Evolutionary conservation across 2,797 vertebrate genomes (phyloP).

Genomic region (Lerista edwardsae): DNA sequence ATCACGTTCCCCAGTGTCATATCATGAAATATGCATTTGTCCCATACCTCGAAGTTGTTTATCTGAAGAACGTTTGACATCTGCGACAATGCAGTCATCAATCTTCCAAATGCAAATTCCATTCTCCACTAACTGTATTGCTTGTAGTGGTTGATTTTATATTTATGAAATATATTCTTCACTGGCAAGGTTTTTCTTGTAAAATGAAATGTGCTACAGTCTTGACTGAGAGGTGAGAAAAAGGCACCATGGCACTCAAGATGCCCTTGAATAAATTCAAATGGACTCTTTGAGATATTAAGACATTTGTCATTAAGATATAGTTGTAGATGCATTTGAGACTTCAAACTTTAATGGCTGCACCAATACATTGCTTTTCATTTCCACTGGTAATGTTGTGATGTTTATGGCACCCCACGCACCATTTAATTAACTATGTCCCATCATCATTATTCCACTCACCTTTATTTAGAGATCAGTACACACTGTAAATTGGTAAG

Average conservation of each 20-base stretch:
- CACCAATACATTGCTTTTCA: constrained; percentile 49
- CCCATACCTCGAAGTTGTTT: constrained; percentile 21
- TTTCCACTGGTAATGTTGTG: constrained; percentile 48
- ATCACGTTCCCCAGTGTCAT: constrained; percentile 12
- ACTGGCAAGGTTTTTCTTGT: constrained; percentile 13
- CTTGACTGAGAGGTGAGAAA: constrained; percentile 45
- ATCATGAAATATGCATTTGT: constrained; percentile 38
- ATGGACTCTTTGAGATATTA: constrained; percentile 47
- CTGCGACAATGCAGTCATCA: constrained; percentile 34
- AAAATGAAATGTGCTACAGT: constrained; percentile 21
- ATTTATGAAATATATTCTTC: constrained; percentile 32
- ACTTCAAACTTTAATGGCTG: constrained; percentile 30
- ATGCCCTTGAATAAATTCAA: constrained; percentile 60
- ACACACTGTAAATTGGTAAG: constrained; percentile 74
- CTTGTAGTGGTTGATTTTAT: constrained; percentile 21
- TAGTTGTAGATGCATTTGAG: constrained; percentile 30
- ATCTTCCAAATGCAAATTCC: constrained; percentile 19
- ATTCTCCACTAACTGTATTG: constrained; percentile 20
- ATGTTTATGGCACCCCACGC: constrained; percentile 53
- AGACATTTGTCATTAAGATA: constrained; percentile 68
- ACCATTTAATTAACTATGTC: constrained; percentile 80
- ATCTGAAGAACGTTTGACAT: constrained; percentile 8
- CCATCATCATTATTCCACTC: constrained; percentile 75
- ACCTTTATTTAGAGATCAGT: constrained; percentile 79
- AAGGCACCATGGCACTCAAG: constrained; percentile 46